A percentile compares a stretch with the other conserved stretches of the same genome.
Evolutionary conservation across 2,797 vertebrate species (phyloP).

Genomic region (Spea hammondii): DNA sequence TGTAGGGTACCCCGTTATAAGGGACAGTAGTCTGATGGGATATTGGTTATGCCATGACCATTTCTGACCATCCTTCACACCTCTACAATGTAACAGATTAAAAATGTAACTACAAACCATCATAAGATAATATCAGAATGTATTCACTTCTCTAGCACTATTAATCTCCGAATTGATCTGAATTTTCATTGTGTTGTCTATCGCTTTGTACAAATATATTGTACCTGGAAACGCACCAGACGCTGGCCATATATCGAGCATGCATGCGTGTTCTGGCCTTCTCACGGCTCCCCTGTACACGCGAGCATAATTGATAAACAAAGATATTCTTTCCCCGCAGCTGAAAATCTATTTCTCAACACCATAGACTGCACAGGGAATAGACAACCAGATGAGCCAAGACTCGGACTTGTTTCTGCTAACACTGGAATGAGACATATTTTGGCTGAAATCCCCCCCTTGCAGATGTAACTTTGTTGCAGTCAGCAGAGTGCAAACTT

Average conservation of each 20-base stretch:
- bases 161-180: too few relatives aligned
- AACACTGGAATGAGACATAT: slow-evolving; percentile 36
- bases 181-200: too few relatives aligned
- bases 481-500: slow-evolving; percentile 46
- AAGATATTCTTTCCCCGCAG: slow-evolving; percentile 20
- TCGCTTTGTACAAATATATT: background rate
- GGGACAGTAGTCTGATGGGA: too few relatives aligned
- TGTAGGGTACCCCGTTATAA: too few relatives aligned
- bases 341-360: slow-evolving; percentile 32
- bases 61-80: too few relatives aligned
- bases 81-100: too few relatives aligned
- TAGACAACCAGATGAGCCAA: slow-evolving; percentile 26
- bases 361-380: slow-evolving; percentile 31
- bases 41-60: too few relatives aligned
- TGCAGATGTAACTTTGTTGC: slow-evolving; percentile 48
- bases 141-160: too few relatives aligned
- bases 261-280: background rate
- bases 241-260: background rate
- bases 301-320: background rate
- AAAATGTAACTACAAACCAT: too few relatives aligned
- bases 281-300: background rate
- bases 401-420: slow-evolving; percentile 22
- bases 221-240: background rate
- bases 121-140: too few relatives aligned
- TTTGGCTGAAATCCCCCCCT: slow-evolving; percentile 21